Evolutionary conservation across 2,888 invertebrate species (phyloP), one percentile per base, ranked within the genome.

Genomic region (Portevinia maculata): DNA sequence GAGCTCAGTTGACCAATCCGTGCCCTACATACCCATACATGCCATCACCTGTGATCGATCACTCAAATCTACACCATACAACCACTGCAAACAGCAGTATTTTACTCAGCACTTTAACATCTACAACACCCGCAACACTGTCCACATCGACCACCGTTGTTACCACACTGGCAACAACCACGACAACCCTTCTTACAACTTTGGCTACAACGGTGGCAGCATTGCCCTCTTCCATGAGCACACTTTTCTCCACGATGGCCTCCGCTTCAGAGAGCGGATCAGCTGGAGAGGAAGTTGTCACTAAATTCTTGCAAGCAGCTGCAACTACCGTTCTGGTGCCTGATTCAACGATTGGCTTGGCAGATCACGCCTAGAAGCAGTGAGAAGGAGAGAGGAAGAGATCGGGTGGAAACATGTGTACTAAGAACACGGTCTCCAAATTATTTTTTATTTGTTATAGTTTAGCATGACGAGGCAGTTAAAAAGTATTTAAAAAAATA

Each of bases 1-100:
- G 93, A 0, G 91, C 92, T 0, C 92, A 92, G 44, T 88, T 92
- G 1, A 86, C 88, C 28, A 89, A 91, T 53, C 92, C 92, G 0
- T 93, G 93, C 85, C 89, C 89, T 15, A 86, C 87, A 59, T 89
- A 89, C 85, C 90, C 90, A 0, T 90, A 88, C 52, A 78, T 88
- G 41, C 87, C 87, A 17, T 86, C 86, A 15, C 84, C 87, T 3
- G 85, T 88, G 74, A 85, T 86, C 86, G 89, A 87, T 57, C 67
- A 70, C 60, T 85, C 75, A 53, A 84, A 64, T 15, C 50, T 71
- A 8, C 86, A 84, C 74, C 87, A 87, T 52, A 76, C 86, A 37
- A 85, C 86, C 28, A 74, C 87, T 34, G 59, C 62, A 2, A 79
- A 83, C 37, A 83, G 83, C 15, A 83, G 50, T 50, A 67, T 83